phyloP scores from a whole-genome alignment of 2,113 vertebrate species.

The Girardinichthys multiradiatus region DNA sequence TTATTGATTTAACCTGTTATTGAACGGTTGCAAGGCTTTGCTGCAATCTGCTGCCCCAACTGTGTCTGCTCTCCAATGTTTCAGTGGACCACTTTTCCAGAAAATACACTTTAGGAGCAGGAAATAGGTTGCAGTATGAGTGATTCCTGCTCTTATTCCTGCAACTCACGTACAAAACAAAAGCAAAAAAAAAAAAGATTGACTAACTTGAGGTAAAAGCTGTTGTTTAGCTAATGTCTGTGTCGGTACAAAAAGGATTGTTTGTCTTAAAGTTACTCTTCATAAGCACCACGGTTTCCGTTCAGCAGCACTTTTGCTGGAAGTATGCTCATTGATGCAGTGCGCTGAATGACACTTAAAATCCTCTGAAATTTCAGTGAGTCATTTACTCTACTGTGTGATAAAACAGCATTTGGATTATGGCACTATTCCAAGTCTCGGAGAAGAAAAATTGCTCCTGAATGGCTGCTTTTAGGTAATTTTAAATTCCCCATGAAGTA shows the following conservation, averaged over 20 bases:
- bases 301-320: not conserved
- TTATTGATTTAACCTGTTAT: conserved; percentile 56
- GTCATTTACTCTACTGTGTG: conserved; percentile 41
- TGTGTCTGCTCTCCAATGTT: conserved; percentile 3
- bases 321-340: conserved; percentile 17
- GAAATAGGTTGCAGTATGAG: conserved; percentile 50
- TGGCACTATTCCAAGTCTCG: conserved; percentile 36
- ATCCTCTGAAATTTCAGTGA: conserved; percentile 29
- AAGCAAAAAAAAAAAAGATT: conserved; percentile 14
- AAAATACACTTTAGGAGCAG: conserved; percentile 49
- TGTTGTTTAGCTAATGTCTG: conserved; percentile 20
- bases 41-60: conserved; percentile 8
- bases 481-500: conserved; percentile 37
- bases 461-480: conserved; percentile 23
- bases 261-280: conserved; percentile 8
- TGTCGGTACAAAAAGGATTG: not conserved
- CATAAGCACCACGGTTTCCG: conserved; percentile 3
- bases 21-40: conserved; percentile 26
- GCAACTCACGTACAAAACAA: conserved; percentile 20
- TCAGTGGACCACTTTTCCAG: conserved; percentile 27
- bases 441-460: conserved; percentile 1
- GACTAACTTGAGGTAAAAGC: conserved; percentile 38
- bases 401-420: conserved; percentile 27
- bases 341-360: conserved; percentile 35
- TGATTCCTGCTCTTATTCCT: conserved; percentile 11